A percentile compares a stretch with the other conserved stretches of the same genome.
phyloP scores from a whole-genome alignment of 35 echinoderm and acorn worm species.

The Hemicentrotus pulcherrimus region DNA sequence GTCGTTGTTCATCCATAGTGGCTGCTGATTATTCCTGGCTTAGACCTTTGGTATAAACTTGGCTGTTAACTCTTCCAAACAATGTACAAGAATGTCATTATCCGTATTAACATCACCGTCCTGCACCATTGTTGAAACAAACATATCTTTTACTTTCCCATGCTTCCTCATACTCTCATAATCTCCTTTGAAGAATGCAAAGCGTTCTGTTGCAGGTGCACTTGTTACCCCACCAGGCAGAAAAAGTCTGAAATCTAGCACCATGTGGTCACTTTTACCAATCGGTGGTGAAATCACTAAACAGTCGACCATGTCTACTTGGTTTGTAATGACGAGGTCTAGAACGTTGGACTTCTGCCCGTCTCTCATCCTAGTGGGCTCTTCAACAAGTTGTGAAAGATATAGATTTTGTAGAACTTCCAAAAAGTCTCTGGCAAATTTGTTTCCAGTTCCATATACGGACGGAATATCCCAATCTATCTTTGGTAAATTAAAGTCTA shows the following conservation, averaged over 20 bases:
- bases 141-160: not conserved
- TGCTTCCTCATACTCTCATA: constrained; percentile 32
- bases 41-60: constrained; percentile 33
- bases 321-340: constrained; percentile 16
- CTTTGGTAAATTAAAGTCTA: constrained; percentile 10
- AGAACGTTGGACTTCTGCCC: constrained; percentile 18
- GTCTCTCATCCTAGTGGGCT: constrained; percentile 38
- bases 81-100: not conserved
- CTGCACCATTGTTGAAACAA: not conserved
- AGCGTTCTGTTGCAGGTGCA: not conserved
- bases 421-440: constrained; percentile 2
- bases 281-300: constrained; percentile 1
- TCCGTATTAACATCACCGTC: not conserved
- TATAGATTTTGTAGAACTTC: not conserved
- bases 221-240: not conserved
- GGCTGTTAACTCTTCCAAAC: not conserved
- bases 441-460: not conserved
- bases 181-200: constrained; percentile 26
- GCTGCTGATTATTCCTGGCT: not conserved
- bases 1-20: constrained; percentile 33
- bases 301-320: constrained; percentile 21
- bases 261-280: constrained; percentile 30
- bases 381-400: not conserved
- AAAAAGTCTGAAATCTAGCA: not conserved
- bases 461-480: constrained; percentile 14